Evolutionary conservation across 2,888 invertebrate genomes (phyloP), one percentile per base, ranked within the genome.

Genomic region (Drosophila parthenogenetica): DNA sequence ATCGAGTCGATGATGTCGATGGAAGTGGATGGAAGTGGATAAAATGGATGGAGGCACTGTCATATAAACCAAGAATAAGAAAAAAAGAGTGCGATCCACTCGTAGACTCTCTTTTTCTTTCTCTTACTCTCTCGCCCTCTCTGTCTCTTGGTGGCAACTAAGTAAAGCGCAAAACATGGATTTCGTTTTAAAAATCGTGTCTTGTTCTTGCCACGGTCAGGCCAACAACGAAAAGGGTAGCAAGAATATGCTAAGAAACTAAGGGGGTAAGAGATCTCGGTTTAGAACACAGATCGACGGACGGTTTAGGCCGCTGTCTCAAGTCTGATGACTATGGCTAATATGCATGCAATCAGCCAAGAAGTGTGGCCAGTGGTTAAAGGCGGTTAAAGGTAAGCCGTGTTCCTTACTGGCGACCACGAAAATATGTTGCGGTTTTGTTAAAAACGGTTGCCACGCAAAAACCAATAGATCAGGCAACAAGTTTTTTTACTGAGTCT

Each of bases 311-410:
- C 10, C 25, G 39, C 73, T 53, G 74, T 59, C 78, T 35, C 79
- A 35, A 61, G 70, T 67, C 73, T 67, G 67, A 73, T 74, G 66
- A 81, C 88, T 85, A 74, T 85, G 87, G 87, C 87, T 84, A 88
- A 88, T 84, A 84, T 86, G 83, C 84, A 84, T 84, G 84, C 84
- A 84, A 88, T 88, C 88, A 84, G 83, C 83, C 86, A 85, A 79
- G 69, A 63, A 59, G 62, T 53, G 42, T 50, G 32, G 39, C 45
- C 42, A 53, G 29, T 16, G 22, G 17, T 13, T 1, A 0, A 37
- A 5, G 1, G 35, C 11, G n/a, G n/a, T n/a, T n/a, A n/a, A 25
- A 29, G 4, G 32, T 48, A 40, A 66, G 65, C 68, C 54, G 55
- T 69, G 68, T 59, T 64, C 59, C 66, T 59, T 64, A 55, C 66